Conservation (phyloP, 2,113 vertebrate species). For the Myotis davidii region DNA sequence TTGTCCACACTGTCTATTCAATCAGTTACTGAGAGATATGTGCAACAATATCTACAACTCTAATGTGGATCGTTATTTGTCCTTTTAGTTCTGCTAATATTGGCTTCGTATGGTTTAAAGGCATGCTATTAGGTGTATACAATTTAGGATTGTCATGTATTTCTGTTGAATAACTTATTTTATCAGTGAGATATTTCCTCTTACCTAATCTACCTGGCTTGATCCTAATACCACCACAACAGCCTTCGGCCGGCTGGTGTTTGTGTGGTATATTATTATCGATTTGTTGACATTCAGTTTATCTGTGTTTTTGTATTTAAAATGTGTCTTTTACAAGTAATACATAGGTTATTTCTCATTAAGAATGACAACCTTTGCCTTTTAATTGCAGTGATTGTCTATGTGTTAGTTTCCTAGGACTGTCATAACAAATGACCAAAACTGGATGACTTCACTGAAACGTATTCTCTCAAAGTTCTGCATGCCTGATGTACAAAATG, state of each 20-base stretch:
- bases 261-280: not conserved
- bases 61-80: not conserved
- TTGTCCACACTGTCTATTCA: not conserved
- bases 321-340: not conserved
- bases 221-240: not conserved
- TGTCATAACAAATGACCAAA: not conserved
- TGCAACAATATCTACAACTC: not conserved
- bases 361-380: not conserved
- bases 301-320: not conserved
- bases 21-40: not conserved
- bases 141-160: not conserved
- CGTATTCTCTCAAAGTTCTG: not conserved
- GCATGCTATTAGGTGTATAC: not conserved
- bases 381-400: not conserved
- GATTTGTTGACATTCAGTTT: not conserved
- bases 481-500: not conserved
- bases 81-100: not conserved
- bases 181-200: not conserved
- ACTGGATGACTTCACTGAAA: not conserved
- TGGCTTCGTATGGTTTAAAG: not conserved
- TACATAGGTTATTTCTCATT: not conserved
- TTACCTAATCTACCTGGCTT: not conserved
- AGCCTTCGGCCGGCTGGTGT: not conserved
- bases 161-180: not conserved
- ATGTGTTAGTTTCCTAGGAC: not conserved